Conservation (phyloP, 2,113 vertebrate genomes). For the Rhombomys opimus region DNA sequence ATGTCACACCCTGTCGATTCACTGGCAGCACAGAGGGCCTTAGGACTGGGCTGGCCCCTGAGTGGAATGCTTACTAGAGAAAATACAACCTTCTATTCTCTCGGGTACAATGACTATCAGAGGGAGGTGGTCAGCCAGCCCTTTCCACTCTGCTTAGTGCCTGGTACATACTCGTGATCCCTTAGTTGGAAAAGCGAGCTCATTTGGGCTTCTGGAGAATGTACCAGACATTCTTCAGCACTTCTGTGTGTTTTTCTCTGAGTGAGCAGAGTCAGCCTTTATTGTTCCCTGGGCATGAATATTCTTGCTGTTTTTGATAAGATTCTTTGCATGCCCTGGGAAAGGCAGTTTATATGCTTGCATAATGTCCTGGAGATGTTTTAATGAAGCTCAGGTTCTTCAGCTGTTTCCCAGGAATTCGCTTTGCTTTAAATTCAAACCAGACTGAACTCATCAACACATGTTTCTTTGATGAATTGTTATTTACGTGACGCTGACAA, state of each 20-base stretch:
- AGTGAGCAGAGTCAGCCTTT: slow-evolving; percentile 32
- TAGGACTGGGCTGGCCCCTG: slow-evolving; percentile 49
- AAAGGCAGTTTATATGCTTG: slow-evolving; percentile 73
- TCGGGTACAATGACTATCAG: slow-evolving; percentile 14
- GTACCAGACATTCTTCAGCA: neutral
- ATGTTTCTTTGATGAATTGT: slow-evolving; percentile 83
- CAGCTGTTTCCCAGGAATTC: slow-evolving; percentile 74
- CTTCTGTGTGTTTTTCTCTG: slow-evolving; percentile 15
- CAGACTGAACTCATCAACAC: slow-evolving; percentile 77
- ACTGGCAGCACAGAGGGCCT: neutral
- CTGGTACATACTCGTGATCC: neutral
- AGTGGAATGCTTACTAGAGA: slow-evolving; percentile 49
- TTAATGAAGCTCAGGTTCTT: slow-evolving; percentile 81
- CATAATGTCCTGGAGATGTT: slow-evolving; percentile 73
- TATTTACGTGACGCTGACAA: slow-evolving; percentile 82
- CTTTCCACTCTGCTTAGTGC: slow-evolving; percentile 3
- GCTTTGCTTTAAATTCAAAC: slow-evolving; percentile 82
- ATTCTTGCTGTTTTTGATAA: slow-evolving; percentile 70
- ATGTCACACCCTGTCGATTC: slow-evolving; percentile 29
- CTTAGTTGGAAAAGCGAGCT: neutral
- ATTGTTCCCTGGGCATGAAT: slow-evolving; percentile 64
- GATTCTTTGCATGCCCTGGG: slow-evolving; percentile 68
- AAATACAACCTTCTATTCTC: slow-evolving; percentile 47
- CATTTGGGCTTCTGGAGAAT: slow-evolving; percentile 20
- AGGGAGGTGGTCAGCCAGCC: slow-evolving; percentile 14